Evolutionary conservation across 1,140 invertebrate species (phyloP).

Genomic region (Ptiloglossa arizonensis): DNA sequence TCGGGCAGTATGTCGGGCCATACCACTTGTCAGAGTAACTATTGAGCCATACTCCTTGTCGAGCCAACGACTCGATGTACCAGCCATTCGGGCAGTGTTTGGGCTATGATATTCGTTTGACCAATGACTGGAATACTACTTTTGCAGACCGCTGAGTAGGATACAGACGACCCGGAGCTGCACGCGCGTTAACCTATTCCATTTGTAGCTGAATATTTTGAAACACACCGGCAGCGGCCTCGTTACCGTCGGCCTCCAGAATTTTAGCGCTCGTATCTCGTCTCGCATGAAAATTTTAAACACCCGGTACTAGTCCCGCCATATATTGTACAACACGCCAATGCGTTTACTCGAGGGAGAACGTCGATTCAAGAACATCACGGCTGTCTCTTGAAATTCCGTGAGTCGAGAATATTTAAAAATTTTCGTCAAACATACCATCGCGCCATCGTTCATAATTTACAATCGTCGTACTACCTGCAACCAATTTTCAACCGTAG

Average conservation of each 20-base stretch:
- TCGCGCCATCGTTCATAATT: no score
- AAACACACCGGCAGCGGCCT: not conserved
- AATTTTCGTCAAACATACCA: no score
- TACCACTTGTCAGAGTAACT: not conserved
- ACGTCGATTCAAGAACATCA: not conserved
- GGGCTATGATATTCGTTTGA: not conserved
- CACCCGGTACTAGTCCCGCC: not conserved
- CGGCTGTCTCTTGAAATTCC: not conserved
- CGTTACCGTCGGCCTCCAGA: no score
- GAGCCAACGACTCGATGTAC: not conserved
- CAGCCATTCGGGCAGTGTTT: not conserved
- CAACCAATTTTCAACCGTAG: no score
- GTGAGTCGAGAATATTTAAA: no score
- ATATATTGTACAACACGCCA: slow-evolving; percentile 10
- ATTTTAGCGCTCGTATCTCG: not conserved
- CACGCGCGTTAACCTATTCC: no score
- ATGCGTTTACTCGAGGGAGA: not conserved
- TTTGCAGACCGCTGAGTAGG: not conserved
- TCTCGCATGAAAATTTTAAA: slow-evolving; percentile 5
- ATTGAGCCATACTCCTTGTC: not conserved
- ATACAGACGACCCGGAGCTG: no score
- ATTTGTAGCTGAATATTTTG: slow-evolving; percentile 6
- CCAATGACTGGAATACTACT: not conserved
- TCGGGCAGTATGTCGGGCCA: not conserved
- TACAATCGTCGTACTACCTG: no score